Base-by-base conservation (phyloP, 2,888 invertebrate species). In the Antheraea assamensis region DNA sequence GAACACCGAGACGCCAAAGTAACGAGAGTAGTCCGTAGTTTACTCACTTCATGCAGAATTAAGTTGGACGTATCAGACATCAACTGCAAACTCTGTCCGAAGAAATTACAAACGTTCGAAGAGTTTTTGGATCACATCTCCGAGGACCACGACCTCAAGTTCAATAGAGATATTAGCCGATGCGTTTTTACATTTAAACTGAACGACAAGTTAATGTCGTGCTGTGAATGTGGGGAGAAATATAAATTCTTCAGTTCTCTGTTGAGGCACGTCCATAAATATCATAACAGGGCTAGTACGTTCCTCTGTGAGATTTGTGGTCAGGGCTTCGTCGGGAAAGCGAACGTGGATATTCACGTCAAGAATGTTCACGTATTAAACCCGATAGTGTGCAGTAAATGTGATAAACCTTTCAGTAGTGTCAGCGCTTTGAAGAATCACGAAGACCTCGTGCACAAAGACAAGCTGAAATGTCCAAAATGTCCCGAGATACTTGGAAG, bases 231-330 rank as follows among this genome's bases (percentile, higher is more conserved):
- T 52, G 85, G 83, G 0, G 80, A 88, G 52, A 79, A 82, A 0
- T 91, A 88, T 42, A 76, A 79, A 64, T 91, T 89, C 72, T 91
- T 91, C 58, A 87, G 88, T 0, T 79, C 88, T 0, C 75, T 91
- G 3, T 49, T 90, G 0, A 83, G 80, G 1, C 91, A 91, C 42
- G 79, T 81, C 0, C 82, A 90, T 64, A 87, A 86, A 71, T 83
- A 75, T 21, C 90, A 91, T n/a, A 88, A 84, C 31, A 85, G 81
- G 19, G 79, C 83, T 19, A 82, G 83, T 17, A 79, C 83, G 0
- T 89, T 82, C 31, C 35, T 90, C 0, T 91, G 91, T 73, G 90
- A 91, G 70, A 84, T 88, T 0, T 91, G 94, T 55, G 94, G 94
- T 0, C 87, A 90, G 73, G 88, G 87, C 0, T 94, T 93, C 72